Evolutionary conservation across 2,888 invertebrate species (phyloP).

Genomic region (Chirona hameri): DNA sequence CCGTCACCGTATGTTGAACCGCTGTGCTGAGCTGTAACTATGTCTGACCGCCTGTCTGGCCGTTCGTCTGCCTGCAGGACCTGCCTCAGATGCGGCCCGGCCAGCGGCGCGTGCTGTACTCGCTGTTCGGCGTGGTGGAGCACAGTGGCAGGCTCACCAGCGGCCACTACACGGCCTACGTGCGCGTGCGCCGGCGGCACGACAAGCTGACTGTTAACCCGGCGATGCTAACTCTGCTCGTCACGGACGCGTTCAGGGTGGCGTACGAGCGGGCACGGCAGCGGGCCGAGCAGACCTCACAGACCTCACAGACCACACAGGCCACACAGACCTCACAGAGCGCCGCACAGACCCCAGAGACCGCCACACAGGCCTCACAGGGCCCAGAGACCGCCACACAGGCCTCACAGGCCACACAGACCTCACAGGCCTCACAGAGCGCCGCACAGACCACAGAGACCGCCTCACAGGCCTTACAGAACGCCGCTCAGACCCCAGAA

Average conservation of each 20-base stretch:
- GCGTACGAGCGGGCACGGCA: background rate
- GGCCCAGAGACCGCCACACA: too few species aligned
- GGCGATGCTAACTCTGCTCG: background rate
- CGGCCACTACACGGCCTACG: constrained; percentile 92
- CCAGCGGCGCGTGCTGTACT: constrained; percentile 63
- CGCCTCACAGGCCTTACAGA: too few species aligned
- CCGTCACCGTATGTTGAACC: too few species aligned
- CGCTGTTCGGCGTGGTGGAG: constrained; percentile 91
- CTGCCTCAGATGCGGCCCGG: constrained; percentile 35
- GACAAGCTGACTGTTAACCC: constrained; percentile 34
- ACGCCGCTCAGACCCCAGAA: too few species aligned
- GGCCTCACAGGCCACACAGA: too few species aligned
- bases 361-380: too few species aligned
- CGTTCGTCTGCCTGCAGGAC: constrained; percentile 29
- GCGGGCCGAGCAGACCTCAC: background rate
- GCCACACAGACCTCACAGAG: too few species aligned
- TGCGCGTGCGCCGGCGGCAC: constrained; percentile 64
- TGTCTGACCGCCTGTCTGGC: background rate
- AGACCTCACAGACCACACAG: too few species aligned
- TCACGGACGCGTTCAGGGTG: background rate
- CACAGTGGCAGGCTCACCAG: constrained; percentile 89
- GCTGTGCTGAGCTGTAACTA: background rate
- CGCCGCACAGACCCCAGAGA: too few species aligned
- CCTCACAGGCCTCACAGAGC: too few species aligned
- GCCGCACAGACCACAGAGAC: too few species aligned